Conservation (phyloP, 2,888 invertebrate species). For the Sceliomorpha sp. region DNA sequence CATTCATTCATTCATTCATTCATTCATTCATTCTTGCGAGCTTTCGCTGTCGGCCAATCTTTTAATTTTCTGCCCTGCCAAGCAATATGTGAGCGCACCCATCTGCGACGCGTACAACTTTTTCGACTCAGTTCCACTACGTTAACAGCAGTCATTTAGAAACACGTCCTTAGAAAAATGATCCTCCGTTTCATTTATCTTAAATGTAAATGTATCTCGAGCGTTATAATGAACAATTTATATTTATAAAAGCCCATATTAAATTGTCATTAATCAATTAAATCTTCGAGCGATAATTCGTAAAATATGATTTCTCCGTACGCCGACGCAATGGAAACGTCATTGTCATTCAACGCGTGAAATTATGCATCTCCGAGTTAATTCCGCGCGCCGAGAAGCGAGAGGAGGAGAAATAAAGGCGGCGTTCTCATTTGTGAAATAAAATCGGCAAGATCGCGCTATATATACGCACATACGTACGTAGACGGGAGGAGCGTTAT, state of each 20-base stretch:
- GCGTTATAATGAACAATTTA: no score
- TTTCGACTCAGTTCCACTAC: constrained; percentile 47
- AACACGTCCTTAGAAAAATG: constrained; percentile 8
- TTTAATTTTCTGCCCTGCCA: constrained; percentile 69
- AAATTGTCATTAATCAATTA: not conserved
- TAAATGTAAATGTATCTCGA: no score
- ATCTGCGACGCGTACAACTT: constrained; percentile 56
- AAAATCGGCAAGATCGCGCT: constrained; percentile 24
- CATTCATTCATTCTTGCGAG: constrained; percentile 52
- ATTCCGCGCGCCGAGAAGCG: constrained; percentile 24
- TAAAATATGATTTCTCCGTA: constrained; percentile 2
- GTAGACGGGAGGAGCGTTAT: constrained; percentile 35
- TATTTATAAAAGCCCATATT: no score
- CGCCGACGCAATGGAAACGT: no score
- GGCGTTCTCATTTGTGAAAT: constrained; percentile 29
- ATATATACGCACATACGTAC: constrained; percentile 28
- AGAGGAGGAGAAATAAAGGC: constrained; percentile 13
- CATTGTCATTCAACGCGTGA: no score
- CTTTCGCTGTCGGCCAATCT: constrained; percentile 61
- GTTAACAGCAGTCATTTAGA: constrained; percentile 39
- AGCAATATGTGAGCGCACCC: constrained; percentile 64
- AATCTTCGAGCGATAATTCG: not conserved
- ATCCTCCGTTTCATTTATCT: no score
- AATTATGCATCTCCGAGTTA: constrained; percentile 24
- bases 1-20: constrained; percentile 37